phyloP scores from a whole-genome alignment of 2,113 vertebrate species.

The Lipophrys pholis region DNA sequence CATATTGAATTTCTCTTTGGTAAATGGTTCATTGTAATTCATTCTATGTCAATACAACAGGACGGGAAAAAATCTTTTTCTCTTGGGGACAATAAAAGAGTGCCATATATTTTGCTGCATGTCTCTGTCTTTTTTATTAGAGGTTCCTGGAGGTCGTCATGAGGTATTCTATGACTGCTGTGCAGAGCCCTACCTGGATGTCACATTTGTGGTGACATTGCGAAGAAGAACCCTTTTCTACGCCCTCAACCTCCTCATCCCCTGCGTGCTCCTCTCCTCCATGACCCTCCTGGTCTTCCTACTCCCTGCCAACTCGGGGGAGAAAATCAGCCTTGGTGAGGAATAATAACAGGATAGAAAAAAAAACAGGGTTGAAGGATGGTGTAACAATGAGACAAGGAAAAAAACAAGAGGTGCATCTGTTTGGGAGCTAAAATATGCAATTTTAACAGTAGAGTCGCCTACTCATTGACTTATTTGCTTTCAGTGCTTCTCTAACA shows the following conservation, averaged over 20 bases:
- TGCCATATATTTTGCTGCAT: too few relatives aligned
- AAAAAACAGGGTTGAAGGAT: not conserved
- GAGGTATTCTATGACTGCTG: conserved; percentile 81
- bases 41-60: too few relatives aligned
- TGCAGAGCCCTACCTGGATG: conserved; percentile 75
- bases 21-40: too few relatives aligned
- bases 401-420: not conserved
- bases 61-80: too few relatives aligned
- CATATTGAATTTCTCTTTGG: too few relatives aligned
- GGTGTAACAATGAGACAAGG: not conserved
- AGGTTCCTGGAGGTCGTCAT: conserved; percentile 75
- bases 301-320: conserved; percentile 78
- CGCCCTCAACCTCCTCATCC: conserved; percentile 79
- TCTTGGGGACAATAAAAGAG: too few relatives aligned
- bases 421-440: conserved; percentile 9
- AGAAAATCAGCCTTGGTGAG: conserved; percentile 82
- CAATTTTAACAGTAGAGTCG: not conserved
- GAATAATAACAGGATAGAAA: conserved; percentile 3
- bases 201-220: conserved; percentile 78
- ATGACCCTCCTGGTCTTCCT: conserved; percentile 79
- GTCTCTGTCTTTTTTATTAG: conserved; percentile 32
- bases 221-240: conserved; percentile 78
- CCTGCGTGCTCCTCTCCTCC: conserved; percentile 79
- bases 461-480: not conserved
- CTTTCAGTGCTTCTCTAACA: conserved; percentile 3